Evolutionary conservation across 2,797 vertebrate genomes (phyloP).

Genomic region (Eulemur coronatus): DNA sequence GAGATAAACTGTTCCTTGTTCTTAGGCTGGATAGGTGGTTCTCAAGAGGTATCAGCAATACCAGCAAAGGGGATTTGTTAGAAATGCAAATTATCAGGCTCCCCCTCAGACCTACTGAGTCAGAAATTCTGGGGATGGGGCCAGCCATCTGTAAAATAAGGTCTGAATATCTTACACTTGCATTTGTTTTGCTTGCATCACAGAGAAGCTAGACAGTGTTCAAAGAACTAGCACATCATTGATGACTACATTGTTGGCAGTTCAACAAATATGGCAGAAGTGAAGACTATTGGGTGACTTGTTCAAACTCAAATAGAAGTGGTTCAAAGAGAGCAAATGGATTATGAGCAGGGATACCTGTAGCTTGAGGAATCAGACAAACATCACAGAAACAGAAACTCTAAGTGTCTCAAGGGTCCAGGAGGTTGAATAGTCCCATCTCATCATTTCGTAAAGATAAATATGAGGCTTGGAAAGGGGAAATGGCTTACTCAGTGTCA

Average conservation of each 20-base stretch:
- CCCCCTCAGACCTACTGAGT: neutral
- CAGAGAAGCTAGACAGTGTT: neutral
- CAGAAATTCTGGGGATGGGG: neutral
- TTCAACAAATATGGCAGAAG: neutral
- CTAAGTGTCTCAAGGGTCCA: neutral
- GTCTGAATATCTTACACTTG: neutral
- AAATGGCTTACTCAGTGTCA: neutral
- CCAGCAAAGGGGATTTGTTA: neutral
- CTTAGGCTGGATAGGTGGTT: neutral
- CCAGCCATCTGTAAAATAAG: neutral
- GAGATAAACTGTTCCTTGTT: too few relatives aligned
- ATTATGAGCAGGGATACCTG: neutral
- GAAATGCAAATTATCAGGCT: neutral
- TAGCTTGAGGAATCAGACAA: neutral
- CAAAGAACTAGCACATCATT: neutral
- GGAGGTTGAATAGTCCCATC: neutral
- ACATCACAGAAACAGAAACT: neutral
- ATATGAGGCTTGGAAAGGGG: neutral
- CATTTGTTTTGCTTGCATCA: neutral
- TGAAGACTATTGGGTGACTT: neutral
- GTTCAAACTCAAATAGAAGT: neutral
- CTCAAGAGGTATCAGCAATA: neutral
- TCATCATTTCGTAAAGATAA: neutral
- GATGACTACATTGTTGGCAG: neutral
- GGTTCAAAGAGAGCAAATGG: neutral